A percentile compares a stretch with the other conserved stretches of the same genome.
Conservation (phyloP, 2,113 vertebrate genomes). For the Pitta sordida region DNA sequence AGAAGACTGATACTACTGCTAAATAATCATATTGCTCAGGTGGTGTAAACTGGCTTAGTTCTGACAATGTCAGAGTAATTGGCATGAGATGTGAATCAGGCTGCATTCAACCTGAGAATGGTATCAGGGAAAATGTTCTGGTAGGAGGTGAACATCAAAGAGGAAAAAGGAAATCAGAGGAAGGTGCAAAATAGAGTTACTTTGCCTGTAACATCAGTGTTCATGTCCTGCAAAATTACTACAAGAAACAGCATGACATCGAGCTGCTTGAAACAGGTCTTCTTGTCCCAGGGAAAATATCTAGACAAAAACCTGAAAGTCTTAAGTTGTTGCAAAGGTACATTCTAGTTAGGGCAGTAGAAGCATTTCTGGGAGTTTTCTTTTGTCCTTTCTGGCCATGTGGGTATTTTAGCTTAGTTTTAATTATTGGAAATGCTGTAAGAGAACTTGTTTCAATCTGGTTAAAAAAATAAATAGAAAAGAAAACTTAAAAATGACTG, state of each 20-base stretch:
- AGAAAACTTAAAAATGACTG: background rate
- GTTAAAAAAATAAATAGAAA: fast-evolving
- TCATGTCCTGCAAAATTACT: slow-evolving; percentile 53
- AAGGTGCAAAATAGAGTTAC: slow-evolving; percentile 27
- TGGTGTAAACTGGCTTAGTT: slow-evolving; percentile 16
- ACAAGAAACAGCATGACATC: background rate
- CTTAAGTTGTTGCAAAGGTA: background rate
- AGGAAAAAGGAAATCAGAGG: slow-evolving; percentile 20
- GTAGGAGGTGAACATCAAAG: slow-evolving; percentile 35
- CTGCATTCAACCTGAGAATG: background rate
- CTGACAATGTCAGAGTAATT: slow-evolving; percentile 44
- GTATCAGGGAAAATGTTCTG: slow-evolving; percentile 18
- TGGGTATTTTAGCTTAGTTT: background rate
- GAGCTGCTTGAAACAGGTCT: background rate
- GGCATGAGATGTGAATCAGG: slow-evolving; percentile 32
- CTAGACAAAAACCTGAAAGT: background rate
- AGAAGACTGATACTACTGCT: background rate
- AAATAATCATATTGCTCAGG: slow-evolving; percentile 24
- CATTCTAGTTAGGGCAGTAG: background rate
- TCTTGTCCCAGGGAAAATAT: slow-evolving; percentile 7
- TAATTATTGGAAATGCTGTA: background rate
- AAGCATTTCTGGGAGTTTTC: background rate
- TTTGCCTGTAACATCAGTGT: slow-evolving; percentile 11
- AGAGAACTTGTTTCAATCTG: background rate
- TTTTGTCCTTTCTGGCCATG: background rate